Percentiles rank a stretch among this genome's conserved stretches.
Conservation (phyloP, 2,113 vertebrate genomes). For the Climacteris rufus region DNA sequence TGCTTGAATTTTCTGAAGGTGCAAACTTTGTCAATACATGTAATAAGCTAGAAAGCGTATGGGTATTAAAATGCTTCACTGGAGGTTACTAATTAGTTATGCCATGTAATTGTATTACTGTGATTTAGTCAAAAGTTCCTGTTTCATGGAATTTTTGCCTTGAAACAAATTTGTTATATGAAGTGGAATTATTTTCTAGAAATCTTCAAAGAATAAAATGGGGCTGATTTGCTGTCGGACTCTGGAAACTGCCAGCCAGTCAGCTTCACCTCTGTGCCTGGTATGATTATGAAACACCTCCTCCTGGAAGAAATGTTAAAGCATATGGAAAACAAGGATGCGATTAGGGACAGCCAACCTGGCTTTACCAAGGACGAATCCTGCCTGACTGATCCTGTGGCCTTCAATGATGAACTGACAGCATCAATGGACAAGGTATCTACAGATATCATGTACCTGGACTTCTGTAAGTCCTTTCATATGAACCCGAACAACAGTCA, state of each 20-base stretch:
- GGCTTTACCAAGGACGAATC: neutral
- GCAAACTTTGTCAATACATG: neutral
- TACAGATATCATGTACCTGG: accelerated
- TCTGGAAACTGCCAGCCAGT: neutral
- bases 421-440: neutral
- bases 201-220: neutral
- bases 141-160: neutral
- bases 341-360: neutral
- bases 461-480: neutral
- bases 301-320: neutral
- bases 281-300: neutral
- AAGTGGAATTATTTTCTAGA: neutral
- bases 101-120: neutral
- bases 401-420: neutral
- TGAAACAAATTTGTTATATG: neutral
- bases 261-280: neutral
- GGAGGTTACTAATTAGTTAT: neutral
- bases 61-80: neutral
- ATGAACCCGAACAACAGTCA: accelerated
- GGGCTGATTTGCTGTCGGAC: neutral
- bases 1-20: neutral
- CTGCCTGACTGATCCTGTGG: neutral
- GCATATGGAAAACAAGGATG: neutral
- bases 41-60: neutral
- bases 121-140: neutral